Base-by-base conservation (phyloP, 2,888 invertebrate genomes). In the Hecatera dysodea region DNA sequence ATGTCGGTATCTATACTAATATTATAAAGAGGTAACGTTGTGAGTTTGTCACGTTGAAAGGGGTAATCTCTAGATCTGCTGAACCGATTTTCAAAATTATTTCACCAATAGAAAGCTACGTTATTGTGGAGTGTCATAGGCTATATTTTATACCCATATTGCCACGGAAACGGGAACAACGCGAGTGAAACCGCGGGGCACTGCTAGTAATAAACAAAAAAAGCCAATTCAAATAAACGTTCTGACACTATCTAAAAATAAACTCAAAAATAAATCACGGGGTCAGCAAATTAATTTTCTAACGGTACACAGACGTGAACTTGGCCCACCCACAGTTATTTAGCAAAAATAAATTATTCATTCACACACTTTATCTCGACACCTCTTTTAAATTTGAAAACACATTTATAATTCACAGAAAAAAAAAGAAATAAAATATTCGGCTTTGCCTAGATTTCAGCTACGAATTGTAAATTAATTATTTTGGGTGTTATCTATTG, bases 261-360 rank as follows among this genome's bases (percentile, higher is more conserved):
- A 46, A 64, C 56, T 42, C 33, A n/a, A 60, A 67, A 59, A 78
- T 61, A 67, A 46, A 63, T 64, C 63, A 78, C 79, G 29, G 63
- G 63, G 55, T 71, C 56, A 61, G 36, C 12, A 63, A 78, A 78
- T 72, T 62, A 65, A 78, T 82, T 78, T 59, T 44, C 44, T 69
- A 83, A 77, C 72, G 78, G 81, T 57, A 66, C 44, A 24, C 52
- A n/a, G 50, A 70, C 55, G 44, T 27, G 66, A 72, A 72, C 55
- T 67, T 67, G 22, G 60, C 61, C 50, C 55, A 24, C 60, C 46
- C 63, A 62, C 46, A 29, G 42, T 55, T 52, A 64, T 70, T 80
- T 71, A 66, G 48, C 44, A 57, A 67, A 61, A 78, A 71, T 60
- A 57, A 53, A 72, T 61, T 46, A 79, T 67, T 62, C n/a, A 79